These are phyloP conservation scores for Merluccius polli DNA, from an alignment of 2,797 vertebrate species.

Conservation along the genomic window DNA sequence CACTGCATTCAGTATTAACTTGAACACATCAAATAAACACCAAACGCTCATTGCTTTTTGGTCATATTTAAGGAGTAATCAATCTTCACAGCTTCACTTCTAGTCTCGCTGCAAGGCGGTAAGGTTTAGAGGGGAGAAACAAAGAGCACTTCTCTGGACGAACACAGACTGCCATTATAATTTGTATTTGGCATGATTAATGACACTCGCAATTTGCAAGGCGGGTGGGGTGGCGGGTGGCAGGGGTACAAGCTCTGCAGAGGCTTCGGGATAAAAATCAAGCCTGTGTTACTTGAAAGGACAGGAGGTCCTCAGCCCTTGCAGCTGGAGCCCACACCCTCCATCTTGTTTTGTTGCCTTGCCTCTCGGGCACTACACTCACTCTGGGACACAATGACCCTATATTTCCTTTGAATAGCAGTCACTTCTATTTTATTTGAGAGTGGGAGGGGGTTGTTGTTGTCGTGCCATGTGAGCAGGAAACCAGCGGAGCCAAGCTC, in stretches of 20 bases:
- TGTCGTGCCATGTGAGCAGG: conserved; percentile 49
- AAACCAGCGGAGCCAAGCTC: conserved; percentile 30
- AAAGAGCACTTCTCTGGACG: conserved; percentile 39
- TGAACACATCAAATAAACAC: background rate
- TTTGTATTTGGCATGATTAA: conserved; percentile 73
- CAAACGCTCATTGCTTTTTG: background rate
- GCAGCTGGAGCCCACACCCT: conserved; percentile 41
- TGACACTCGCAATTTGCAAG: conserved; percentile 60
- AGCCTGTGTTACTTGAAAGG: conserved; percentile 40
- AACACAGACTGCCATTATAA: conserved; percentile 69
- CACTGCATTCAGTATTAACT: background rate
- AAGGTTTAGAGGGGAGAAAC: conserved; percentile 52
- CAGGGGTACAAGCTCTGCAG: conserved; percentile 45
- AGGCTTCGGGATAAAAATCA: conserved; percentile 42
- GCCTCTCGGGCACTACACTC: conserved; percentile 41
- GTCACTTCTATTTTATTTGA: background rate
- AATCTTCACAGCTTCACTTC: conserved; percentile 42
- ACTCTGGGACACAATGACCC: conserved; percentile 42
- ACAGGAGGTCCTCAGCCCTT: conserved; percentile 54
- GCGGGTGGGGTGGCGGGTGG: background rate
- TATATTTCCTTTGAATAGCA: background rate
- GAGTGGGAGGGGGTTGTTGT: background rate
- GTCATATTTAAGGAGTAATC: conserved; percentile 38
- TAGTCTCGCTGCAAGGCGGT: conserved; percentile 38
- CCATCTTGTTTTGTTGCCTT: conserved; percentile 47